Conservation (phyloP, 2,113 vertebrate genomes). For the Australoheros scitulus region DNA sequence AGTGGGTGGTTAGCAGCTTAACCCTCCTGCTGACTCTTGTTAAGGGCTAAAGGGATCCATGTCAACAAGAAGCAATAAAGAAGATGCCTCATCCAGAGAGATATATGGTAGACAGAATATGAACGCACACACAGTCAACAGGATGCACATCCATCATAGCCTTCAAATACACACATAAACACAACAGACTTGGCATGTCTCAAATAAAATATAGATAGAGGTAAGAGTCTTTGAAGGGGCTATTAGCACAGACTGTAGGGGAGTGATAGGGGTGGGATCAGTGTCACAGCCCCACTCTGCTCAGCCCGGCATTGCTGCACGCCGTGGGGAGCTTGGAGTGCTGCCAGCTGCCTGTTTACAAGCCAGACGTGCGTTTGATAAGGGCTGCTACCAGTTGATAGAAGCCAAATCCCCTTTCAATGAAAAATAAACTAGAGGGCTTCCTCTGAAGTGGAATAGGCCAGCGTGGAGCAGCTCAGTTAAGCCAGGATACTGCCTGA, state of each 20-base stretch:
- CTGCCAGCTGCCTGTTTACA: conserved; percentile 80
- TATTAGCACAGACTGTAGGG: conserved; percentile 74
- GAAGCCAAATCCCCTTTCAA: conserved; percentile 71
- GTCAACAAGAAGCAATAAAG: conserved; percentile 80
- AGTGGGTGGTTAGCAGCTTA: conserved; percentile 73
- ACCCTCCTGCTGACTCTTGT: conserved; percentile 73
- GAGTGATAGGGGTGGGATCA: conserved; percentile 75
- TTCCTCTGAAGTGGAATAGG: conserved; percentile 64
- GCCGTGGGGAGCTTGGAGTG: conserved; percentile 66
- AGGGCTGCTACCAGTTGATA: conserved; percentile 71
- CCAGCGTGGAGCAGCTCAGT: conserved; percentile 27
- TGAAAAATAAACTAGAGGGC: conserved; percentile 66
- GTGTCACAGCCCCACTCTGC: conserved; percentile 66
- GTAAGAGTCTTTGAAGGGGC: conserved; percentile 78
- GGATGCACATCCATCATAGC: conserved; percentile 21
- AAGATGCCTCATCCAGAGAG: conserved; percentile 69
- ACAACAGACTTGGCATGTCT: conserved; percentile 67
- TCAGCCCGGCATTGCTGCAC: conserved; percentile 39
- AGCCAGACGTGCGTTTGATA: conserved; percentile 66
- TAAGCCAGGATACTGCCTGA: conserved; percentile 34
- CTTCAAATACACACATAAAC: conserved; percentile 46
- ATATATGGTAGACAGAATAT: conserved; percentile 18
- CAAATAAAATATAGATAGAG: conserved; percentile 81
- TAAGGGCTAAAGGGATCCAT: conserved; percentile 78
- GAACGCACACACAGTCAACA: conserved; percentile 10